These are phyloP conservation scores for Callimorpha dominula DNA, from an alignment of 2,888 invertebrate genomes.

Conservation along the genomic window DNA sequence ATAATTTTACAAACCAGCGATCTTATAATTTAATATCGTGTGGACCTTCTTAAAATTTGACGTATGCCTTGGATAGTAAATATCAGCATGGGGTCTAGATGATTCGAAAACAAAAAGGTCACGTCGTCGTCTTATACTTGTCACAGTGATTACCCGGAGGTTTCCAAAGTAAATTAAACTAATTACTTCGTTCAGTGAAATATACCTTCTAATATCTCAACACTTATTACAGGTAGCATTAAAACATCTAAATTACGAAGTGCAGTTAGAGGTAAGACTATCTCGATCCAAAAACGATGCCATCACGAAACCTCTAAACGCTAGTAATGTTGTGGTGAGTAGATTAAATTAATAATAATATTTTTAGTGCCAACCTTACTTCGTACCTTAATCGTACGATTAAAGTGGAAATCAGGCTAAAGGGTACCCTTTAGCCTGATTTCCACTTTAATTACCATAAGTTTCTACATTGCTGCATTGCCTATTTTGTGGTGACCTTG, in stretches of 20 bases:
- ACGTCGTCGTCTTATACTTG: background rate
- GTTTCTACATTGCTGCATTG: no score
- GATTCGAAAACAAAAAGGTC: background rate
- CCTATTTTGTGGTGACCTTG: no score
- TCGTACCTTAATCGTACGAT: no score
- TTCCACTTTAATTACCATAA: no score
- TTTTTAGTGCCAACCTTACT: no score
- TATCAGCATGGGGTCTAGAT: background rate
- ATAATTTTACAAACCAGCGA: background rate
- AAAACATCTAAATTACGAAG: conserved; percentile 81
- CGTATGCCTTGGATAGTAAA: background rate
- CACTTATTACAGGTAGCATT: conserved; percentile 77
- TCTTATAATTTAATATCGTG: background rate
- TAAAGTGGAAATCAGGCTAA: no score
- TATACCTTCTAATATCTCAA: background rate
- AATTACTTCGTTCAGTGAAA: background rate
- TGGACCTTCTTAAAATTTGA: background rate
- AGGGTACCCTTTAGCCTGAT: no score
- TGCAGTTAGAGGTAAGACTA: conserved; percentile 84
- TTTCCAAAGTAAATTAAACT: no score
- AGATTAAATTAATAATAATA: background rate
- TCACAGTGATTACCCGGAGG: background rate
- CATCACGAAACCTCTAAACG: conserved; percentile 60
- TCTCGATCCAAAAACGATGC: conserved; percentile 72
- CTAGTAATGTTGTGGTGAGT: conserved; percentile 71